phyloP scores from a whole-genome alignment of 2,888 invertebrate genomes.

The Drosophila siamana region DNA sequence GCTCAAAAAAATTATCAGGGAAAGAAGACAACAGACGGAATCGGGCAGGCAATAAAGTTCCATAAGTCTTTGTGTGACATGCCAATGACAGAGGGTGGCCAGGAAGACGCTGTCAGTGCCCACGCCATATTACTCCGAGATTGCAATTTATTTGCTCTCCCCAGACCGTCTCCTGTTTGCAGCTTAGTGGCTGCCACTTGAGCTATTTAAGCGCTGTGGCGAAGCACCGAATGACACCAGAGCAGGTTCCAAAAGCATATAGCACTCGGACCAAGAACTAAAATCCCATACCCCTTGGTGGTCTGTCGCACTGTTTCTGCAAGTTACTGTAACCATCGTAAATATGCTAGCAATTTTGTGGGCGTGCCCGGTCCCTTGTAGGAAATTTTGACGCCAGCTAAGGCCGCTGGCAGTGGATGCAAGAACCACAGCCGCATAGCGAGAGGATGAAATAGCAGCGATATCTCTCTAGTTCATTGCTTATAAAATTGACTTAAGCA shows the following conservation, averaged over 20 bases:
- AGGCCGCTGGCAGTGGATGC: conserved; percentile 37
- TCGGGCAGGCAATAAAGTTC: conserved; percentile 1
- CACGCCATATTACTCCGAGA: conserved; percentile 14
- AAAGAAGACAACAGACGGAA: conserved; percentile 1
- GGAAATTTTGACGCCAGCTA: conserved; percentile 68
- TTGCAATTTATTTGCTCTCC: conserved; percentile 20
- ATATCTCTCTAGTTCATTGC: conserved; percentile 74
- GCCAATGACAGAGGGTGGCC: background rate
- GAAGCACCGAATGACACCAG: conserved; percentile 57
- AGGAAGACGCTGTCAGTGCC: conserved; percentile 31
- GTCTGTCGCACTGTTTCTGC: conserved; percentile 12
- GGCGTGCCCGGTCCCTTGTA: conserved; percentile 67
- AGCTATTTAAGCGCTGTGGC: conserved; percentile 65
- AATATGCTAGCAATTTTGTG: conserved; percentile 72
- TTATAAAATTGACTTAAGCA: conserved; percentile 75
- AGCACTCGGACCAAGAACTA: background rate
- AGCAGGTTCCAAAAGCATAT: conserved; percentile 17
- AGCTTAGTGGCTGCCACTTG: conserved; percentile 50
- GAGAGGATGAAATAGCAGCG: conserved; percentile 36
- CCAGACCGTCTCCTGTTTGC: background rate
- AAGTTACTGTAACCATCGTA: conserved; percentile 50
- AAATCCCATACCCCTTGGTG: background rate
- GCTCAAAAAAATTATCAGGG: conserved; percentile 32
- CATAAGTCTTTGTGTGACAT: conserved; percentile 39
- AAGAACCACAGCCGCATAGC: background rate